phyloP scores from a whole-genome alignment of 2,797 vertebrate species.

The Sebastes hopkinsi region DNA sequence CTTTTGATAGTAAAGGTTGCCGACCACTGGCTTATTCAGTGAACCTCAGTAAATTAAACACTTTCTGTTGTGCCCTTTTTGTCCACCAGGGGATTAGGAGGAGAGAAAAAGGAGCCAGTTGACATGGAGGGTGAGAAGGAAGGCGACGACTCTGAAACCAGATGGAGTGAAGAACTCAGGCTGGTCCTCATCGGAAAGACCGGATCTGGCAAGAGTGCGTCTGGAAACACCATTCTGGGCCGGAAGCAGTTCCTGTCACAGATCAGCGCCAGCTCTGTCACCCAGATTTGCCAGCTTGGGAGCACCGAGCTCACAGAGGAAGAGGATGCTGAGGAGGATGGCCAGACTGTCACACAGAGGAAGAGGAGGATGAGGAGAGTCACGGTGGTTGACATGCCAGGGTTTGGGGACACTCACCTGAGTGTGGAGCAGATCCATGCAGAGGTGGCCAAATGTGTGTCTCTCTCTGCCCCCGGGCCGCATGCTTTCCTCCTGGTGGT shows the following conservation, averaged over 20 bases:
- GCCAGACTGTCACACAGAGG: background rate
- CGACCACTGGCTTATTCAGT: rapidly evolving
- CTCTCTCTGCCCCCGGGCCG: conserved; percentile 79
- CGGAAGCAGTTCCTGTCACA: conserved; percentile 72
- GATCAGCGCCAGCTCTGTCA: conserved; percentile 78
- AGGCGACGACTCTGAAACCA: conserved; percentile 14
- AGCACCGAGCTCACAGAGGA: conserved; percentile 41
- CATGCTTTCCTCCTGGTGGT: conserved; percentile 85
- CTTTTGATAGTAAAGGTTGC: no score
- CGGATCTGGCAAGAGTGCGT: conserved; percentile 82
- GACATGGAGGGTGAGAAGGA: conserved; percentile 25
- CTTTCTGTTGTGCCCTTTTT: conserved; percentile 12
- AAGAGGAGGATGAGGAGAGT: conserved; percentile 58
- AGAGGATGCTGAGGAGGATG: conserved; percentile 3
- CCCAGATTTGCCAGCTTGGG: conserved; percentile 70
- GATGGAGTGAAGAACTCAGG: conserved; percentile 68
- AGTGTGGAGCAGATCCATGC: conserved; percentile 59
- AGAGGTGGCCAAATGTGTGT: conserved; percentile 82
- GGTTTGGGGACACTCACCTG: conserved; percentile 81
- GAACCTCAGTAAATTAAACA: background rate
- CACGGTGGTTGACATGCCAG: conserved; percentile 82
- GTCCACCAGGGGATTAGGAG: conserved; percentile 7
- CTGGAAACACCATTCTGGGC: conserved; percentile 85
- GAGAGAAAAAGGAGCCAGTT: background rate
- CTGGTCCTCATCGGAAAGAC: conserved; percentile 83